Percentiles rank a stretch among this genome's conserved stretches.
These are phyloP conservation scores for Euplagia quadripunctaria DNA, from an alignment of 2,888 invertebrate genomes.

Conservation along the genomic window DNA sequence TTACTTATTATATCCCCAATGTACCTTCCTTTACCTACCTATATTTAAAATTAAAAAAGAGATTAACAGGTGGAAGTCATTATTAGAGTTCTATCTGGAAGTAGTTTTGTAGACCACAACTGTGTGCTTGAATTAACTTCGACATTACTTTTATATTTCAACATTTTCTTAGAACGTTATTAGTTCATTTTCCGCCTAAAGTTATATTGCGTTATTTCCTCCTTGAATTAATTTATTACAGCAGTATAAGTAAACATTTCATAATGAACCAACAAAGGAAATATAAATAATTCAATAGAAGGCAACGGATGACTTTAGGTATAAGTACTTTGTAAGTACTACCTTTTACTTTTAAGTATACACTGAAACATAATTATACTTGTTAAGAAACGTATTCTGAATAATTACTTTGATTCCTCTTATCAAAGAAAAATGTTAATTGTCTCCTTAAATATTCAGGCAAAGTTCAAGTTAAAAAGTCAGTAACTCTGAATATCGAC, in stretches of 20 bases:
- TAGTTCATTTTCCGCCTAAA: not conserved
- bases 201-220: not conserved
- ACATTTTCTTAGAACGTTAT: not conserved
- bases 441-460: not conserved
- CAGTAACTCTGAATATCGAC: not conserved
- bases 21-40: no score
- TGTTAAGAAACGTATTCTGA: not conserved
- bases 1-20: no score
- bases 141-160: not conserved
- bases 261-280: constrained; percentile 10
- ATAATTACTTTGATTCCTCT: not conserved
- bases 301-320: not conserved
- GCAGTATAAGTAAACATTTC: constrained; percentile 1
- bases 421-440: not conserved
- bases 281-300: constrained; percentile 4
- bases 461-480: not conserved
- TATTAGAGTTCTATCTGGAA: not conserved
- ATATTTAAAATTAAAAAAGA: no score
- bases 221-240: not conserved
- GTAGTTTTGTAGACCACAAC: not conserved
- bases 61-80: not conserved
- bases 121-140: not conserved
- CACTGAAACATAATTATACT: not conserved
- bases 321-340: not conserved
- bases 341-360: not conserved